Base-by-base conservation (phyloP, 2,888 invertebrate species). In the Pemphredon lugubris region DNA sequence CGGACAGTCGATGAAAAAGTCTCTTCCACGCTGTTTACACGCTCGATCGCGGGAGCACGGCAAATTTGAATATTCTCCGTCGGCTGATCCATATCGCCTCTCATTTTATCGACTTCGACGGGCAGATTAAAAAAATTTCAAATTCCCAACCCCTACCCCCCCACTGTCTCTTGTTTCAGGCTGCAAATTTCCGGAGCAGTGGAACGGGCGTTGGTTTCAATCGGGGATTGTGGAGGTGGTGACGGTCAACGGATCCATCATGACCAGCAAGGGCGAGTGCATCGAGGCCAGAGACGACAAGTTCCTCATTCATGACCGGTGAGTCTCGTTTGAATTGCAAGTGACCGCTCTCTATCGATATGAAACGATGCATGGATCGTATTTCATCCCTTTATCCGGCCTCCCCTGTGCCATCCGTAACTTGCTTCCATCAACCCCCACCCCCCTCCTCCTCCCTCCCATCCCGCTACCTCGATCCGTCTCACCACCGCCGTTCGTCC, bases 191-290 rank as follows among this genome's bases (percentile, higher is more conserved):
- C 90, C 90, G 45, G 83, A 79, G 45, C 83, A 86, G 61, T 90
- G 90, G 90, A 85, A 88, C 69, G 90, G 90, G 18, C 84, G 85
- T 34, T 90, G 90, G 91, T 91, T 91, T 80, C 90, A 91, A 83
- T 90, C 90, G 39, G 91, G 91, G 39, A 87, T 87, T 47, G 82
- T 83, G 58, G 86, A 84, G 55, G 83, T 86, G 74, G 90, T 91
- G 75, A 84, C 83, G 59, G 86, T 90, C 75, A 90, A 89, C 82
- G 86, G 86, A 53, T 88, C 89, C 69, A 82, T 85, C 74, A 90
- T 91, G 81, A 89, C 89, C 75, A 87, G 86, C 79, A 91, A 91
- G 81, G 91, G 91, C 50, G 83, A 85, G 40, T 91, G 91, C 82
- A 83, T 89, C 53, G 89, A 89, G 73, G 83, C 80, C 45, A 84